phyloP scores from a whole-genome alignment of 1,140 invertebrate genomes.

The Wiebesia pumilae region DNA sequence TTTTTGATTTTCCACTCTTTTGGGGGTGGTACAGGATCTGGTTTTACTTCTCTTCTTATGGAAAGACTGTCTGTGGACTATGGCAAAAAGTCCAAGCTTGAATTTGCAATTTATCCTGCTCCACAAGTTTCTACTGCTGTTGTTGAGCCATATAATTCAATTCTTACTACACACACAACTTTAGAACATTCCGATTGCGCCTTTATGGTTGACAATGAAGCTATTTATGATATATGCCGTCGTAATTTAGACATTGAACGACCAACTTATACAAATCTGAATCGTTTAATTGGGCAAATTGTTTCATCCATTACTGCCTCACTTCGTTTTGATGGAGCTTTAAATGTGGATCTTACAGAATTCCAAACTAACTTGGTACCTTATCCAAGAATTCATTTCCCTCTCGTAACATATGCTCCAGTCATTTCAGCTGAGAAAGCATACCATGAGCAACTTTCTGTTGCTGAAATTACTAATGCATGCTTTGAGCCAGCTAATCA shows the following conservation, averaged over 20 bases:
- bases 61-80: conserved; percentile 82
- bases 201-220: conserved; percentile 84
- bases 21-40: conserved; percentile 84
- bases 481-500: conserved; percentile 82
- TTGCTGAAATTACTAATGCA: conserved; percentile 80
- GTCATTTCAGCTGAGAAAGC: conserved; percentile 77
- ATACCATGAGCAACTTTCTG: conserved; percentile 77
- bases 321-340: conserved; percentile 68
- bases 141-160: conserved; percentile 82
- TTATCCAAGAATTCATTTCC: conserved; percentile 79
- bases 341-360: conserved; percentile 73
- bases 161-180: conserved; percentile 80
- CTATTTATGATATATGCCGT: conserved; percentile 83
- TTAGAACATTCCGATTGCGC: conserved; percentile 81
- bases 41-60: conserved; percentile 82
- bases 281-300: conserved; percentile 79
- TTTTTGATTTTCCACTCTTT: conserved; percentile 85
- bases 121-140: conserved; percentile 85
- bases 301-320: conserved; percentile 79
- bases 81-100: conserved; percentile 81
- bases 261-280: conserved; percentile 81
- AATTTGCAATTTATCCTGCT: conserved; percentile 82
- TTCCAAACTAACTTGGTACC: conserved; percentile 82
- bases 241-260: conserved; percentile 78
- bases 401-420: conserved; percentile 78